Evolutionary conservation across 2,888 invertebrate species (phyloP).

Genomic region (Ischnus inquisitorius): DNA sequence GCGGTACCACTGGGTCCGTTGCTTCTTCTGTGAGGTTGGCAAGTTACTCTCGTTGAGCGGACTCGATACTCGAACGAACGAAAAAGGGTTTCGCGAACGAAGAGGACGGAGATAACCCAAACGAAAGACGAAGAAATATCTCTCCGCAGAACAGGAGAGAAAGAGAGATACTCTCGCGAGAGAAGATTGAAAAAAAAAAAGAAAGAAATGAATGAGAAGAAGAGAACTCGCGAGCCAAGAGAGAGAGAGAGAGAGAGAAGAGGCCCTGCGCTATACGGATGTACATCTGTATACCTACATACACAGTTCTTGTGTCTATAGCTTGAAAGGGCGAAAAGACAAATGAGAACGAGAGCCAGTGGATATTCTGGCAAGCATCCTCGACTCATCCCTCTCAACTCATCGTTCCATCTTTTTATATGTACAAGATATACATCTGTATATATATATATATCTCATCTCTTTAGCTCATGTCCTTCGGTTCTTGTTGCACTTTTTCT

Average conservation of each 20-base stretch:
- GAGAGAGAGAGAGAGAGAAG: constrained; percentile 32
- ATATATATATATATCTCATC: constrained; percentile 18
- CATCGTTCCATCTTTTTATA: constrained; percentile 62
- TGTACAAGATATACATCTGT: constrained; percentile 8
- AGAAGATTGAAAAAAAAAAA: constrained; percentile 68
- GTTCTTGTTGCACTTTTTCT: constrained; percentile 31
- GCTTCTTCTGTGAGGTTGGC: constrained; percentile 22
- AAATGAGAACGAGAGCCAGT: constrained; percentile 72
- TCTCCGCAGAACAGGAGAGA: constrained; percentile 30
- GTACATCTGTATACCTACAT: constrained; percentile 17
- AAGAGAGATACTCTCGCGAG: constrained; percentile 54
- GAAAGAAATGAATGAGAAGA: constrained; percentile 42
- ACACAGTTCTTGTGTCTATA: constrained; percentile 52
- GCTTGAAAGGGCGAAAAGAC: constrained; percentile 76
- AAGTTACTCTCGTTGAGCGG: constrained; percentile 17
- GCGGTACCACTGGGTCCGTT: constrained; percentile 6
- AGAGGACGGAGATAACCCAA: constrained; percentile 25
- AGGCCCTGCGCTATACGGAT: constrained; percentile 21
- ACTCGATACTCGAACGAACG: constrained; percentile 17
- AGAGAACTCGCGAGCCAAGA: constrained; percentile 13
- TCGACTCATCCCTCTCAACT: constrained; percentile 55
- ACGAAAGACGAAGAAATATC: constrained; percentile 52
- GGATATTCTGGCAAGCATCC: constrained; percentile 63
- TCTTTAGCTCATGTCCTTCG: constrained; percentile 61
- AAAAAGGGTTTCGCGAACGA: constrained; percentile 25